phyloP scores from a whole-genome alignment of 2,113 vertebrate species.

The Prunella himalayana region DNA sequence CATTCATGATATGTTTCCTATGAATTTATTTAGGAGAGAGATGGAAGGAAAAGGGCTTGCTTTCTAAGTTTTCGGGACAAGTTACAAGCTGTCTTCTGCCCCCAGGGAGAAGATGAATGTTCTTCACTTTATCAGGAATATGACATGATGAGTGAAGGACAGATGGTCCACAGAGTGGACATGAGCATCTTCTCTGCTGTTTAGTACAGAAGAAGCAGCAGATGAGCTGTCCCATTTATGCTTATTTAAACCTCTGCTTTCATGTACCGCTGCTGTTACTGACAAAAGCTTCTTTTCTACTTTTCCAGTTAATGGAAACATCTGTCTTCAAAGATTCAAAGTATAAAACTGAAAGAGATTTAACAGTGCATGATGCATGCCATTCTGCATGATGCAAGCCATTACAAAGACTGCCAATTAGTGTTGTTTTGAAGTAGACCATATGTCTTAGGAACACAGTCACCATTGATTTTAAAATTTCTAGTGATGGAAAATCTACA shows the following conservation, averaged over 20 bases:
- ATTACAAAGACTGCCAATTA: background rate
- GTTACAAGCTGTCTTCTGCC: background rate
- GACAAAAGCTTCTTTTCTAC: background rate
- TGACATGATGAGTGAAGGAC: background rate
- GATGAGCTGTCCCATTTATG: background rate
- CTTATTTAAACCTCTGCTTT: background rate
- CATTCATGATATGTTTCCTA: background rate
- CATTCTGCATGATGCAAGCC: background rate
- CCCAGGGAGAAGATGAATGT: background rate
- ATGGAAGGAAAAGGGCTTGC: background rate
- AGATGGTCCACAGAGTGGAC: background rate
- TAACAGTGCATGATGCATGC: background rate
- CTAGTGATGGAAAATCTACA: background rate
- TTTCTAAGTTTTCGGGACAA: background rate
- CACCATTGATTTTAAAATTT: background rate
- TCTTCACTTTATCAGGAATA: background rate
- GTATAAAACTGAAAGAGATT: background rate
- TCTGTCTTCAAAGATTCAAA: slow-evolving; percentile 1
- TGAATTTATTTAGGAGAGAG: background rate
- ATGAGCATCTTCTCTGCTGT: background rate
- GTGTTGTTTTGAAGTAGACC: background rate
- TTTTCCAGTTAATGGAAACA: slow-evolving; percentile 13
- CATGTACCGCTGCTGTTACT: background rate
- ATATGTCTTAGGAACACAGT: background rate
- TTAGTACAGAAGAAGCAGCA: background rate